Evolutionary conservation across 2,113 vertebrate genomes (phyloP).

Genomic region (Caretta caretta): DNA sequence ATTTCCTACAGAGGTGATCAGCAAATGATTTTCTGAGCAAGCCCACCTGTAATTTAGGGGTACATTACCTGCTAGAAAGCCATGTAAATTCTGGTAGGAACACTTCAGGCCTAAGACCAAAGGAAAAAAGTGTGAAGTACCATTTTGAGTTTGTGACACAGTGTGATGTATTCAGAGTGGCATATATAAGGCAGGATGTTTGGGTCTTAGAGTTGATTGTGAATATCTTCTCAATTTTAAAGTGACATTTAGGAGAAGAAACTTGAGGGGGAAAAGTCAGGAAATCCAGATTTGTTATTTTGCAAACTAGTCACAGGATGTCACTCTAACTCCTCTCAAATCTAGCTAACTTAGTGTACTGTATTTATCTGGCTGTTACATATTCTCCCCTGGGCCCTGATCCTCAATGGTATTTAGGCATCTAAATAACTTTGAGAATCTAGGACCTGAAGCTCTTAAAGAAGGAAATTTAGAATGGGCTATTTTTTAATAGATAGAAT

Average conservation of each 20-base stretch:
- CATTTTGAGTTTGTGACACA: neutral
- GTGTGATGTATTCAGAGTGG: fast-evolving
- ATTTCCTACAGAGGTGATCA: neutral
- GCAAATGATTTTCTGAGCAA: neutral
- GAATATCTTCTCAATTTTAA: fast-evolving
- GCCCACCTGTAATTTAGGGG: neutral
- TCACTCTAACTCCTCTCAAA: neutral
- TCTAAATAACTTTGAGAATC: neutral
- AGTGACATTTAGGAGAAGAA: neutral
- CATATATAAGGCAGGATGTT: neutral
- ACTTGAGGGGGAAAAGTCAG: fast-evolving
- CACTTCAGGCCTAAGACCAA: neutral
- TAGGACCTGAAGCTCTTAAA: neutral
- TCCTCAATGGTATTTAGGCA: neutral
- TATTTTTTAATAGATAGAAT: no score
- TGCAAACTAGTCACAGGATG: conserved; percentile 39
- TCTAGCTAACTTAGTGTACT: fast-evolving
- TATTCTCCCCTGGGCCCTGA: fast-evolving
- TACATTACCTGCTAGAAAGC: neutral
- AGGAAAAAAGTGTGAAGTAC: neutral
- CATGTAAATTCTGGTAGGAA: neutral
- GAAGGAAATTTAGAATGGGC: neutral
- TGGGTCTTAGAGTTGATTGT: neutral
- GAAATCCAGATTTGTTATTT: neutral
- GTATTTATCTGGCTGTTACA: fast-evolving